These are phyloP conservation scores for Calycopis cecrops DNA, from an alignment of 1,140 invertebrate species.

Conservation along the genomic window DNA sequence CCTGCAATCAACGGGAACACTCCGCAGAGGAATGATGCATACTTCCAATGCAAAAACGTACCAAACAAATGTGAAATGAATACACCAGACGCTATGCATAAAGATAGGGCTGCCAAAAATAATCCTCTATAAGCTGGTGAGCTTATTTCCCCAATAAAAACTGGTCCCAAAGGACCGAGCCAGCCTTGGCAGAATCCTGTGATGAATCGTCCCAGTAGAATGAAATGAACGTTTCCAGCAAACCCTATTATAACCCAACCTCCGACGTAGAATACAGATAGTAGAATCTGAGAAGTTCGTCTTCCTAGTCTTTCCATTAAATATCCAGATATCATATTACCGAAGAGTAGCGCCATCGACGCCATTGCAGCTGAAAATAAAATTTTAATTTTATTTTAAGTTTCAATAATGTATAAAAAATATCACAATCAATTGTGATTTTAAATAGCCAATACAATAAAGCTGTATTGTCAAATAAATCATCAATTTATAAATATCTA, in stretches of 20 bases:
- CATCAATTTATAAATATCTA: no score
- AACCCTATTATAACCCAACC: conserved; percentile 81
- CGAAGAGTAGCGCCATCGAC: conserved; percentile 75
- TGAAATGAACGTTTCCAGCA: conserved; percentile 60
- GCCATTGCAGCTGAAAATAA: conserved; percentile 73
- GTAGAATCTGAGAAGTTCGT: conserved; percentile 75
- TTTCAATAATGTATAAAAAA: no score
- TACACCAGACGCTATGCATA: conserved; percentile 76
- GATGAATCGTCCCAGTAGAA: conserved; percentile 81
- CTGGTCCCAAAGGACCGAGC: conserved; percentile 70
- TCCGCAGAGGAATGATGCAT: conserved; percentile 73
- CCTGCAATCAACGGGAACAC: conserved; percentile 72
- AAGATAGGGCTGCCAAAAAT: conserved; percentile 73
- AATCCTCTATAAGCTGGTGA: conserved; percentile 76
- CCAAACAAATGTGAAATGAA: conserved; percentile 77
- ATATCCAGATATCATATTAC: conserved; percentile 77
- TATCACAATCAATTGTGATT: no score
- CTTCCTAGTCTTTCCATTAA: conserved; percentile 82
- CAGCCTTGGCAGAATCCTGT: conserved; percentile 78
- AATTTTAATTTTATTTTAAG: conserved; percentile 13
- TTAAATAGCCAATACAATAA: no score
- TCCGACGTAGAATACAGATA: conserved; percentile 76
- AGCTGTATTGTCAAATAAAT: no score
- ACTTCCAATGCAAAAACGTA: conserved; percentile 77
- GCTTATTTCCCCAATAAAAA: conserved; percentile 77